These are phyloP conservation scores for Rhegmatorhina hoffmannsi DNA, from an alignment of 2,113 vertebrate species.

Conservation along the genomic window DNA sequence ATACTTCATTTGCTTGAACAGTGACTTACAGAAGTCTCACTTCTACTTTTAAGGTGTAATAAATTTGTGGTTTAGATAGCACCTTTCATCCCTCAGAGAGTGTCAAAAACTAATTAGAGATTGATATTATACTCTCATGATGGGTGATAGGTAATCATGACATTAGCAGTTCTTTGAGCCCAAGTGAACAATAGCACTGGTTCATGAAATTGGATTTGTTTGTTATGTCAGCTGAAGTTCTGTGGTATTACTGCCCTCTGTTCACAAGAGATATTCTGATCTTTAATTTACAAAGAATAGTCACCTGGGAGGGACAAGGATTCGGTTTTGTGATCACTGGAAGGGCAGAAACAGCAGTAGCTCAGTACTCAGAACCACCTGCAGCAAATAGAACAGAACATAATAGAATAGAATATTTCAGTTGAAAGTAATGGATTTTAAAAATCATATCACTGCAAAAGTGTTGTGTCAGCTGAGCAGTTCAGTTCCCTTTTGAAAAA, in stretches of 20 bases:
- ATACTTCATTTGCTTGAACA: not conserved
- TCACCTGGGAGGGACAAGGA: not conserved
- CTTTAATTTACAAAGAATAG: not conserved
- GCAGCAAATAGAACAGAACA: not conserved
- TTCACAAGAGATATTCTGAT: not conserved
- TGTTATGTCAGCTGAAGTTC: not conserved
- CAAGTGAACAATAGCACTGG: not conserved
- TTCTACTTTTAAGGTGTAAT: not conserved
- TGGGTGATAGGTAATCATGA: not conserved
- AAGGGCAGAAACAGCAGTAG: not conserved
- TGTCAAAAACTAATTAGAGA: conserved; percentile 16
- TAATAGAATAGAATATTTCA: not conserved
- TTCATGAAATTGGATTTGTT: not conserved
- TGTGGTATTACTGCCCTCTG: not conserved
- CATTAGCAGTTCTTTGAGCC: not conserved
- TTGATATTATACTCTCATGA: not conserved
- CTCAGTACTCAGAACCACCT: not conserved
- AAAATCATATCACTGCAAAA: not conserved
- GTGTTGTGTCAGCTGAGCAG: not conserved
- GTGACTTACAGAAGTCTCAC: not conserved
- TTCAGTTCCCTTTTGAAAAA: not conserved
- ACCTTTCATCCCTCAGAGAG: not conserved
- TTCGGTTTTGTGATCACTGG: not conserved
- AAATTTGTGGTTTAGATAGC: not conserved
- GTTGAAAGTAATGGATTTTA: not conserved